These are phyloP conservation scores for Drosophila pegasa DNA, from an alignment of 2,888 invertebrate genomes.

Conservation along the genomic window DNA sequence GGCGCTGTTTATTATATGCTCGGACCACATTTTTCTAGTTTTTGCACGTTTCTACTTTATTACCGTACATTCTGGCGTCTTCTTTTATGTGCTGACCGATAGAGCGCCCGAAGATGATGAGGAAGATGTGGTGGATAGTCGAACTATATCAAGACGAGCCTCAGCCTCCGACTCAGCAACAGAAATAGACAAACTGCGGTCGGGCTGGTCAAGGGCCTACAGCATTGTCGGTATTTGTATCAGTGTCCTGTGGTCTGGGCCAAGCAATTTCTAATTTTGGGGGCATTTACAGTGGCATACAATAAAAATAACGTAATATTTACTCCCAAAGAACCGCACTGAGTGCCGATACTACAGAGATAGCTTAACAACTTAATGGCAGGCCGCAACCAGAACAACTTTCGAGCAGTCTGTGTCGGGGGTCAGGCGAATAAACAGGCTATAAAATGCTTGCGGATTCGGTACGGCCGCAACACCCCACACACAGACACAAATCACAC, in stretches of 20 bases:
- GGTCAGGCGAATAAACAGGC: slow-evolving; percentile 51
- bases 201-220: slow-evolving; percentile 32
- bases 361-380: slow-evolving; percentile 81
- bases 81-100: slow-evolving; percentile 64
- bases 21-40: slow-evolving; percentile 77
- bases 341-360: slow-evolving; percentile 72
- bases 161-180: neutral
- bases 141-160: slow-evolving; percentile 30
- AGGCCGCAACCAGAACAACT: slow-evolving; percentile 65
- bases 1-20: slow-evolving; percentile 73
- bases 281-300: slow-evolving; percentile 63
- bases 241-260: slow-evolving; percentile 20
- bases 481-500: slow-evolving; percentile 53
- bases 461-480: slow-evolving; percentile 17
- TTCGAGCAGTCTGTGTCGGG: slow-evolving; percentile 36
- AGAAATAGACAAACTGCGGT: slow-evolving; percentile 57
- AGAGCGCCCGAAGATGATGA: slow-evolving; percentile 20
- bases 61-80: slow-evolving; percentile 61
- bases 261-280: slow-evolving; percentile 72
- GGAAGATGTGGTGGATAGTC: slow-evolving; percentile 18
- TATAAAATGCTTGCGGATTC: slow-evolving; percentile 38
- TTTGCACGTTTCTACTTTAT: slow-evolving; percentile 79
- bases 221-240: slow-evolving; percentile 16
- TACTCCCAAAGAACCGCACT: slow-evolving; percentile 60
- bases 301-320: slow-evolving; percentile 76